These are phyloP conservation scores for Pteronura brasiliensis DNA, from an alignment of 2,113 vertebrate species.

Conservation along the genomic window DNA sequence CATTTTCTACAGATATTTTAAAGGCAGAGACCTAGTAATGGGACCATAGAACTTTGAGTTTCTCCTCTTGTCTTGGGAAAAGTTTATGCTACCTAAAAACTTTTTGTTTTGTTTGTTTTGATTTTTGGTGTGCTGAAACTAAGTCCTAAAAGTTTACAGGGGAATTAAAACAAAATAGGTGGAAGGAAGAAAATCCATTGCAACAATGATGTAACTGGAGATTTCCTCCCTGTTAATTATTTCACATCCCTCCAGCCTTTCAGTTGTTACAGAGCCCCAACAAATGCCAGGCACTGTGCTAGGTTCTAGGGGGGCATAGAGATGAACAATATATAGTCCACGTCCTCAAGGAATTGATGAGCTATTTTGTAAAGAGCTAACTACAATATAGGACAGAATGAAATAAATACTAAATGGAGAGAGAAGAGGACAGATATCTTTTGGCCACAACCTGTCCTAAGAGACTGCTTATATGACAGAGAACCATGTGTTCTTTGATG, in stretches of 20 bases:
- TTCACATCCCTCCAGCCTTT: neutral
- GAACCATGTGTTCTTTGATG: neutral
- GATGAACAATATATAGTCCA: neutral
- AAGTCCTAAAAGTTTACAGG: neutral
- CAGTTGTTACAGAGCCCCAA: neutral
- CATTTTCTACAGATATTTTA: neutral
- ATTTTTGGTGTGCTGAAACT: neutral
- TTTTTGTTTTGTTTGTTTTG: neutral
- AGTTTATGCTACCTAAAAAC: neutral
- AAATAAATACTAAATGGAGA: conserved; percentile 18
- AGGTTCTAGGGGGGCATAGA: neutral
- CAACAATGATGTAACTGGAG: neutral
- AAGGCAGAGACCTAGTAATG: neutral
- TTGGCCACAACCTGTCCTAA: neutral
- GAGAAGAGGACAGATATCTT: neutral
- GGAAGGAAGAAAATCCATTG: neutral
- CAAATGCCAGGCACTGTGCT: no score
- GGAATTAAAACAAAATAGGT: neutral
- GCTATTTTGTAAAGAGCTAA: neutral
- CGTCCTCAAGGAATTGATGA: neutral
- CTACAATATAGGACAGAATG: neutral
- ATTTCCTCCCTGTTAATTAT: neutral
- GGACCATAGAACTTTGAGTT: neutral
- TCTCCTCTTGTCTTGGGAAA: neutral
- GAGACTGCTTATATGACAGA: conserved; percentile 35